A percentile compares a stretch with the other conserved stretches of the same genome.
These are phyloP conservation scores for Myiotriccus ornatus DNA, from an alignment of 2,797 vertebrate genomes.

Conservation along the genomic window DNA sequence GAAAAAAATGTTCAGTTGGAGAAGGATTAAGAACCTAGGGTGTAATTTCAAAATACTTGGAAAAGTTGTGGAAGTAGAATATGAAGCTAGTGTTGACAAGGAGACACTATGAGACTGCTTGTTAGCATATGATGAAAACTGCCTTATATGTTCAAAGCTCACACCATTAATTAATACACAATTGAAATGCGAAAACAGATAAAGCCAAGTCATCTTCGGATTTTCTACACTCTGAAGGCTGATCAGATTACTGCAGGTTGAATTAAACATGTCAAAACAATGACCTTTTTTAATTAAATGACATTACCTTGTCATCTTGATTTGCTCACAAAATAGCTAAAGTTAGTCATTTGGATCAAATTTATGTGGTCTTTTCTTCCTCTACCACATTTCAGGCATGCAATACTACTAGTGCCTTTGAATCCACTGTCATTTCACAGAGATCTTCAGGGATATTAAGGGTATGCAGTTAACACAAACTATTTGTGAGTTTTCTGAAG, in stretches of 20 bases:
- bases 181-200: conserved; percentile 54
- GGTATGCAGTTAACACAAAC: neutral
- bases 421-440: neutral
- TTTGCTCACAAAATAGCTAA: neutral
- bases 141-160: neutral
- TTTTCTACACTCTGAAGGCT: conserved; percentile 2
- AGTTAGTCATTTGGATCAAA: conserved; percentile 20
- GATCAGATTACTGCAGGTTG: conserved; percentile 42
- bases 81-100: conserved; percentile 12
- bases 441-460: neutral
- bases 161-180: conserved; percentile 52
- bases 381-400: neutral
- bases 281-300: conserved; percentile 24
- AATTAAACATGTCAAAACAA: conserved; percentile 55
- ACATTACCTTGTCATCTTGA: conserved; percentile 34
- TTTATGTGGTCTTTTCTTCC: neutral
- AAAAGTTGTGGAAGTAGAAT: conserved; percentile 32
- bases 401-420: neutral
- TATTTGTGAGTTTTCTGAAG: neutral
- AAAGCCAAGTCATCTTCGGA: conserved; percentile 42
- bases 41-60: conserved; percentile 12
- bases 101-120: conserved; percentile 27
- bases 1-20: neutral
- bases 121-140: conserved; percentile 12
- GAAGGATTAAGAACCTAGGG: neutral